These are phyloP conservation scores for Bellardia pandia DNA, from an alignment of 2,888 invertebrate genomes.

Conservation along the genomic window DNA sequence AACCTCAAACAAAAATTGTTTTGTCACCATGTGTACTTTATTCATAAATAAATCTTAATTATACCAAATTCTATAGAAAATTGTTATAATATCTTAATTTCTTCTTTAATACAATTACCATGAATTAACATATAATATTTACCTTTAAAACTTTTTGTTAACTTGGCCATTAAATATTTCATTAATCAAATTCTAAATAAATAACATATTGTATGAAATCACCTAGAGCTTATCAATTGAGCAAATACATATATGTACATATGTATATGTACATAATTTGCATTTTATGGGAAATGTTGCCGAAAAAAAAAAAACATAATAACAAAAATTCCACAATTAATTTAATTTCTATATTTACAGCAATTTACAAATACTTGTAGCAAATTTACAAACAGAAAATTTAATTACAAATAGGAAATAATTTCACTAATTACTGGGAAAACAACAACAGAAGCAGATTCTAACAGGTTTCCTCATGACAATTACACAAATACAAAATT, in stretches of 20 bases:
- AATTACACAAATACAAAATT: constrained; percentile 24
- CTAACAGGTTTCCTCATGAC: constrained; percentile 27
- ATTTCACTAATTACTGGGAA: constrained; percentile 54
- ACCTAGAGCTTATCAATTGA: constrained; percentile 32
- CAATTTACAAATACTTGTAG: not conserved
- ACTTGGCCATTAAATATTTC: not conserved
- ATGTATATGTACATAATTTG: constrained; percentile 40
- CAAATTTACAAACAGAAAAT: not conserved
- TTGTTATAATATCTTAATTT: not conserved
- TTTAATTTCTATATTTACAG: constrained; percentile 30
- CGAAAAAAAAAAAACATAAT: not conserved
- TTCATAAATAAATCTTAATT: no score
- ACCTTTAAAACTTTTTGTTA: not conserved
- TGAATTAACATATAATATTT: not conserved
- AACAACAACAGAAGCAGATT: constrained; percentile 23
- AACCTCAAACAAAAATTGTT: no score
- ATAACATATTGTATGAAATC: constrained; percentile 1
- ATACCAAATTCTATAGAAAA: no score
- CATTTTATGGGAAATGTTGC: constrained; percentile 11
- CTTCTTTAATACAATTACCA: not conserved
- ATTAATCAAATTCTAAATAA: not conserved
- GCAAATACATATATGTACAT: not conserved
- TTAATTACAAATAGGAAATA: constrained; percentile 40
- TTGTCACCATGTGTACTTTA: no score
- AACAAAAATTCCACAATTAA: constrained; percentile 21